Base-by-base conservation (phyloP, 2,888 invertebrate genomes). In the Acanthosepion lycidas region DNA sequence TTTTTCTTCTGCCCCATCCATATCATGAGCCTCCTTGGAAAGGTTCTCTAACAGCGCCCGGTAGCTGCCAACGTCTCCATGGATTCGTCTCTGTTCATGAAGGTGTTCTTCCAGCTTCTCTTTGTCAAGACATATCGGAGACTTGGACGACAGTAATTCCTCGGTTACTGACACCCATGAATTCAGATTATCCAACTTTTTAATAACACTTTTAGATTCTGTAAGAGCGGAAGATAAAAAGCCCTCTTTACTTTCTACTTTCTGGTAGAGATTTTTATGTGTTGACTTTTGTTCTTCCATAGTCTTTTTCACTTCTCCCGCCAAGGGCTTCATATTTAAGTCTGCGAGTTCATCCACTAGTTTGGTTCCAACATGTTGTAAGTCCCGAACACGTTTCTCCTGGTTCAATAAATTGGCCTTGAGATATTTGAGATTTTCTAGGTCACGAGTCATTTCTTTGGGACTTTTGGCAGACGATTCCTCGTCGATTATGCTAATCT, bases 71-170 rank as follows among this genome's bases (percentile, higher is more conserved):
- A 97, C 96, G 93, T 97, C 97, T 5, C 96, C 96, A 93, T 96
- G 96, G 94, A 97, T 94, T 48, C 98, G 98, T 96, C 98, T 98
- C 96, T 99, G 99, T 96, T 99, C 99, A 55, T 99, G 98, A 9
- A 99, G 98, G 97, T 99, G 99, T 96, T 99, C 99, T 97, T 99
- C 99, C 23, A 99, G 98, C 92, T 99, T 98, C 97, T 99, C 99
- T 94, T 98, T 97, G 96, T 99, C 98, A 2, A 99, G 98, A 8
- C 99, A 99, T 0, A 99, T 99, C 3, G 99, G 99, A 64, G 95
- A 94, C 94, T 96, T 95, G 59, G 95, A 95, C 51, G 96, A 95
- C 20, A 97, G 95, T 33, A 95, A 78, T 42, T 95, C 95, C 95
- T 97, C 97, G 0, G 96, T 96, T 18, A 96, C 96, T 12, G 95